These are phyloP conservation scores for Apodemus speciosus DNA, from an alignment of 2,113 vertebrate species.

Conservation along the genomic window DNA sequence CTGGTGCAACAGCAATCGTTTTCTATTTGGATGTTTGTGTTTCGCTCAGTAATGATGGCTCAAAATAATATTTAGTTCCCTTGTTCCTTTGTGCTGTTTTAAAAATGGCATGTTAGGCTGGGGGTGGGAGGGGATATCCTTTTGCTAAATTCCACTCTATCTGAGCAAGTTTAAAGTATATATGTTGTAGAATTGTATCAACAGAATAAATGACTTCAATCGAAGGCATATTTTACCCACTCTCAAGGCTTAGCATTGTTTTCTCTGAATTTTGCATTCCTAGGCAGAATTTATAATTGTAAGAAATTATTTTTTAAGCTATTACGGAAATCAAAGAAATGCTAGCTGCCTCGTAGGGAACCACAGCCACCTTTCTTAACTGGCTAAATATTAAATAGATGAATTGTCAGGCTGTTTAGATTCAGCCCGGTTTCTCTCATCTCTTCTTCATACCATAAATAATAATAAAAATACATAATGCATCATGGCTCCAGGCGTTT, in stretches of 20 bases:
- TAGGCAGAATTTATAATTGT: slow-evolving; percentile 73
- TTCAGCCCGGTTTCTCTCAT: slow-evolving; percentile 71
- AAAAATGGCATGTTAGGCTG: slow-evolving; percentile 79
- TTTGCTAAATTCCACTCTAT: slow-evolving; percentile 84
- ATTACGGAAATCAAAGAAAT: slow-evolving; percentile 67
- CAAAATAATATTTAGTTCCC: slow-evolving; percentile 77
- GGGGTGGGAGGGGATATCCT: slow-evolving; percentile 77
- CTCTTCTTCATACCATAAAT: slow-evolving; percentile 72
- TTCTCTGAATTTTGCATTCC: slow-evolving; percentile 73
- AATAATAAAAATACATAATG: slow-evolving; percentile 76
- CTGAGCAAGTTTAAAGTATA: slow-evolving; percentile 77
- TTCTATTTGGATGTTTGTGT: slow-evolving; percentile 77
- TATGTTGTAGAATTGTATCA: slow-evolving; percentile 84
- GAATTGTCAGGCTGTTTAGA: slow-evolving; percentile 76
- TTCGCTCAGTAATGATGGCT: slow-evolving; percentile 77
- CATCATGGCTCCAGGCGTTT: slow-evolving; percentile 69
- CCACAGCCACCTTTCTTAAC: slow-evolving; percentile 69
- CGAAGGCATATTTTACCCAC: slow-evolving; percentile 84
- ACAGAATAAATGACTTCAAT: slow-evolving; percentile 86
- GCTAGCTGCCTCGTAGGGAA: slow-evolving; percentile 67
- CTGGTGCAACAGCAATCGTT: slow-evolving; percentile 73
- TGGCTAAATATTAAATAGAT: slow-evolving; percentile 80
- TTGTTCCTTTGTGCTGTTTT: slow-evolving; percentile 80
- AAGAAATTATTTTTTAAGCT: slow-evolving; percentile 78
- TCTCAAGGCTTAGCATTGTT: slow-evolving; percentile 80